Evolutionary conservation across 2,888 invertebrate genomes (phyloP).

Genomic region (Abscondita cerata): DNA sequence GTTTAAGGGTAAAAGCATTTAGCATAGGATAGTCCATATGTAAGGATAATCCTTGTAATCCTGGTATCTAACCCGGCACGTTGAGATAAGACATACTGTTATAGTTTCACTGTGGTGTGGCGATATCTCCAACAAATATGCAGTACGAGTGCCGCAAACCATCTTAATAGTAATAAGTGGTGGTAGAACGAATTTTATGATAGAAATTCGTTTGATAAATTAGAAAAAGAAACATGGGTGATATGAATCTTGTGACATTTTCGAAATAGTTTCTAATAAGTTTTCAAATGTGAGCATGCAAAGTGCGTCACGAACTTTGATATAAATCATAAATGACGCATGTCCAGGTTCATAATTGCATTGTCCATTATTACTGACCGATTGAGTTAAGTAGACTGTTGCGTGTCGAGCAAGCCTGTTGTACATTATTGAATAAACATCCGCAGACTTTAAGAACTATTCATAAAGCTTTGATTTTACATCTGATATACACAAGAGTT

Average conservation of each 20-base stretch:
- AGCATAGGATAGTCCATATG: constrained; percentile 56
- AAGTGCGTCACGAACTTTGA: constrained; percentile 40
- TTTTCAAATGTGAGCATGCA: constrained; percentile 39
- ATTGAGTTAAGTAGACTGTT: constrained; percentile 35
- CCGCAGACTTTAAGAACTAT: constrained; percentile 29
- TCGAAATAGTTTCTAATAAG: constrained; percentile 37
- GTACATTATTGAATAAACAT: constrained; percentile 34
- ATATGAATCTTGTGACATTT: constrained; percentile 29
- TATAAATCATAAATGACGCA: constrained; percentile 46
- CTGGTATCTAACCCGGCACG: constrained; percentile 51
- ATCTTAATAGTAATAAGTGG: constrained; percentile 45
- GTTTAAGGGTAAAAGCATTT: constrained; percentile 48
- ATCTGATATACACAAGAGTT: constrained; percentile 21
- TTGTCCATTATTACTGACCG: constrained; percentile 41
- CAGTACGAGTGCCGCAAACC: constrained; percentile 41
- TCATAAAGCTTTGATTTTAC: constrained; percentile 27
- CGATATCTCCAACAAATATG: constrained; percentile 44
- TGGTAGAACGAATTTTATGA: neutral
- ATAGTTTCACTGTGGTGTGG: constrained; percentile 42
- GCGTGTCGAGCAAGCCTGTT: constrained; percentile 23
- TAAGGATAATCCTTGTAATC: constrained; percentile 59
- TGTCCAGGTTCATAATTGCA: constrained; percentile 38
- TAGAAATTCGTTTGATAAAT: constrained; percentile 16
- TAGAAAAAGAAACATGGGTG: constrained; percentile 18
- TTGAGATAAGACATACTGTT: constrained; percentile 49